Base-by-base conservation (phyloP, 2,113 vertebrate genomes). In the Amphilophus citrinellus region DNA sequence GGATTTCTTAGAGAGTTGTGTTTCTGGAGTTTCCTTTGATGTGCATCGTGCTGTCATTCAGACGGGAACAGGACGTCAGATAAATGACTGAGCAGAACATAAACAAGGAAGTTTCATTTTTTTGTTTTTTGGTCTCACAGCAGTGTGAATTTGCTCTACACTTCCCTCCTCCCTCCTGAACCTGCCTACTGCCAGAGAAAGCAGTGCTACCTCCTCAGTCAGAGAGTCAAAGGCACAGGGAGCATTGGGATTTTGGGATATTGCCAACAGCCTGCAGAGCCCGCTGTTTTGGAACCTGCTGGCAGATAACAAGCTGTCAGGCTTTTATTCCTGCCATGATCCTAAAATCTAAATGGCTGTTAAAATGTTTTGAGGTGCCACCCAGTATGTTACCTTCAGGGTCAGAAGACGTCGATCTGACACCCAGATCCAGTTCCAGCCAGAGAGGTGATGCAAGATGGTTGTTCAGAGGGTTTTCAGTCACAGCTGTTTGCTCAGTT, bases 121-220 rank as follows among this genome's bases (percentile, higher is more conserved):
- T 57, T 57, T n/a, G 18, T 39, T 14, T 20, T 20, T 22, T 14
- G 42, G 56, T 6, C 50, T 7, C 15, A 56, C 20, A 44, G 15
- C 50, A 30, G 47, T 61, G 66, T 13, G 79, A 58, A 15, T 15
- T 35, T n/a, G 59, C 61, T 39, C 32, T 24, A 15, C 22, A 0
- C 53, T 18, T 71, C 47, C 76, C 68, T 15, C 58, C 56, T 39
- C 37, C n/a, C 73, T 8, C 15, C 85, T 11, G 57, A 35, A 76
- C 94, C 79, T 95, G 97, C 92, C 95, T 66, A 95, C 95, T 94
- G 95, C 94, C 94, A 96, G 94, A 42, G 32, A 96, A 97, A 96
- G 93, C 92, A 93, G 60, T 44, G 83, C 79, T 82, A 58, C 79
- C 84, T 84, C 63, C 59, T 81, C 78, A 5, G 15, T 84, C 78